A percentile compares a stretch with the other conserved stretches of the same genome.
These are phyloP conservation scores for Scaptomyza tumidula DNA, from an alignment of 2,888 invertebrate species.

Conservation along the genomic window DNA sequence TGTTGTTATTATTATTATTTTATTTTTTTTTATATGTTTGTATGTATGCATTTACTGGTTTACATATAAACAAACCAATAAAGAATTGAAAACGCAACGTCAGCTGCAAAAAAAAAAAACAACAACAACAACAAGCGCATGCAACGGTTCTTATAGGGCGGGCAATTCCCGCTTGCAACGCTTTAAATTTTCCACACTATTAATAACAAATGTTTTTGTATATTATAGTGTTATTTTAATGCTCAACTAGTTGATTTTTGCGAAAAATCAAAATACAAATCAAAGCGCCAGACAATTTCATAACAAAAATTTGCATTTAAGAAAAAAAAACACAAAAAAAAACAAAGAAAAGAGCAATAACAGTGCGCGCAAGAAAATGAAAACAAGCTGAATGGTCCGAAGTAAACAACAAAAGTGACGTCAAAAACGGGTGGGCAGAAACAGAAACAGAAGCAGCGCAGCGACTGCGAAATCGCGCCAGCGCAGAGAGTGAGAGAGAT, in stretches of 20 bases:
- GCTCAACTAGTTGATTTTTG: conserved; percentile 58
- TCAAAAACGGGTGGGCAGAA: conserved; percentile 59
- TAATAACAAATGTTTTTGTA: conserved; percentile 20
- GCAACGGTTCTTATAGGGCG: conserved; percentile 22
- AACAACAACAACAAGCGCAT: conserved; percentile 5
- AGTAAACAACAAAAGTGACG: conserved; percentile 81
- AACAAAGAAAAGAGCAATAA: conserved; percentile 39
- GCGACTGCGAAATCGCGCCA: background rate
- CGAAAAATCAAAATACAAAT: conserved; percentile 61
- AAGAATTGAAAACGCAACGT: conserved; percentile 36
- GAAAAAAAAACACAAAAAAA: conserved; percentile 31
- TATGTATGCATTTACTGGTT: conserved; percentile 5
- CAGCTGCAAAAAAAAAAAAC: conserved; percentile 17
- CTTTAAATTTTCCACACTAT: background rate
- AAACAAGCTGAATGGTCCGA: conserved; percentile 62
- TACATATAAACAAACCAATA: conserved; percentile 64
- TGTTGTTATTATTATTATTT: conserved; percentile 15
- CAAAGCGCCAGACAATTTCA: conserved; percentile 73
- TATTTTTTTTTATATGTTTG: conserved; percentile 6
- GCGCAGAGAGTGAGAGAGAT: conserved; percentile 13
- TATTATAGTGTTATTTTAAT: conserved; percentile 27
- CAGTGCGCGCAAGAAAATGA: conserved; percentile 61
- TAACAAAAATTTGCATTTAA: conserved; percentile 73
- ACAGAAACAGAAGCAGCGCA: background rate
- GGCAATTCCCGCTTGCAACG: conserved; percentile 13